Evolutionary conservation across 92 coral and sea anemone species (phyloP), one percentile per base, ranked within the genome.

Genomic region (Bergia sp.): DNA sequence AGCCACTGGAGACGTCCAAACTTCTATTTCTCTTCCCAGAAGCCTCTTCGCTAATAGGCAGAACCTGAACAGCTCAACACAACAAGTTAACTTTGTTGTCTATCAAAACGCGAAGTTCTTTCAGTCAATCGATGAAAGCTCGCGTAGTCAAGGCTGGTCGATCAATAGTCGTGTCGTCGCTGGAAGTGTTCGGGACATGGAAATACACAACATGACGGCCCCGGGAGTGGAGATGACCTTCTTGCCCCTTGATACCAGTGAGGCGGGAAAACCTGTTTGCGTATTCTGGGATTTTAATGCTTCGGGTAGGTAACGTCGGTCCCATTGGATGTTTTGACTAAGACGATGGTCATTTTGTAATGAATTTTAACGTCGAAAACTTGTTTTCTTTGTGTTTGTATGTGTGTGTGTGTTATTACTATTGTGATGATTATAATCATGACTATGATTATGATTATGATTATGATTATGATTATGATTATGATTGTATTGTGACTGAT

Each of bases 101-200:
- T 92, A 89, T 77, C 98, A 91, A 77, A 92, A 92, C 49, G 90
- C 92, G 86, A 91, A 93, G 88, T 87, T 97, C 67, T 95, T 97
- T 81, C 96, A 96, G 79, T 87, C 92, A 36, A 73, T 82, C 76
- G 85, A 88, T 73, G 93, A 84, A 41, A 81, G 78, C 18, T 91
- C 90, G 91, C 75, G 43, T 16, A 72, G 21, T 36, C 81, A 36
- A 3, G 64, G 20, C 23, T 9, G 29, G 82, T 86, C 81, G 40
- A 45, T 92, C 15, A 90, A 89, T 90, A 90, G 94, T 82, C 92
- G 94, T 50, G 76, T 92, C 36, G 53, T 92, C 29, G 90, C 94
- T 7, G 85, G 90, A n/a, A 92, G 92, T 16, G 94, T 90, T 0
- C 88, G 86, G 71, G 89, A 44, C 7, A 76, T 86, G 90, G n/a